Evolutionary conservation across 2,113 vertebrate genomes (phyloP), one percentile per base, ranked within the genome.

Genomic region (Phyllostomus discolor): DNA sequence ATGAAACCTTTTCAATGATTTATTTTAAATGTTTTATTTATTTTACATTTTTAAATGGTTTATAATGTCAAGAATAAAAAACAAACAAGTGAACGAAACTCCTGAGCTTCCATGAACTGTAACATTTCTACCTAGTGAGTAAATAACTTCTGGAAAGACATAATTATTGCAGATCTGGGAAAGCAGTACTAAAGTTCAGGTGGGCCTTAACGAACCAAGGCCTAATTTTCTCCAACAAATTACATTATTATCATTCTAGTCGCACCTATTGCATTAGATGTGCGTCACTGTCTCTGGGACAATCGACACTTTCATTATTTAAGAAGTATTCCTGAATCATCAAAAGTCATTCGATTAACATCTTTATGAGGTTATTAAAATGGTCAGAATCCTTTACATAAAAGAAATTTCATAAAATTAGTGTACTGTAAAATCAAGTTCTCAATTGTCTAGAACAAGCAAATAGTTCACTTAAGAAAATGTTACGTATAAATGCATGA

Each of bases 391-490:
- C 73, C 15, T 90, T 80, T 72, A 86, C 43, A 96, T 80, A 66
- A 90, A 90, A 85, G 10, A 90, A 90, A 90, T 80, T 93, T 86
- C 48, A 75, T 90, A 75, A 87, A 90, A 67, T 67, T 59, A 96
- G 46, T 90, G 73, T 81, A 73, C 75, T 81, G 15, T 86, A 86
- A 90, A 94, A 96, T 94, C 33, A 75, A 81, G 38, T 81, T 90
- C 57, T 90, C 73, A 86, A 41, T 87, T 81, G 46, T 67, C 38
- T 87, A 81, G 20, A 86, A 81, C 73, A 67, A 93, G 54, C 66
- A 90, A 96, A 73, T 90, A 86, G 66, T 96, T 86, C 81, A 81
- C 54, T 94, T 94, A 67, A 67, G 46, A 96, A 90, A 86, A 90
- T 80, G 66, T 86, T 41, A 67, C 50, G n/a, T 86, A 54, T 26